Evolutionary conservation across 1,140 invertebrate genomes (phyloP).

Genomic region (Nasonia giraulti): DNA sequence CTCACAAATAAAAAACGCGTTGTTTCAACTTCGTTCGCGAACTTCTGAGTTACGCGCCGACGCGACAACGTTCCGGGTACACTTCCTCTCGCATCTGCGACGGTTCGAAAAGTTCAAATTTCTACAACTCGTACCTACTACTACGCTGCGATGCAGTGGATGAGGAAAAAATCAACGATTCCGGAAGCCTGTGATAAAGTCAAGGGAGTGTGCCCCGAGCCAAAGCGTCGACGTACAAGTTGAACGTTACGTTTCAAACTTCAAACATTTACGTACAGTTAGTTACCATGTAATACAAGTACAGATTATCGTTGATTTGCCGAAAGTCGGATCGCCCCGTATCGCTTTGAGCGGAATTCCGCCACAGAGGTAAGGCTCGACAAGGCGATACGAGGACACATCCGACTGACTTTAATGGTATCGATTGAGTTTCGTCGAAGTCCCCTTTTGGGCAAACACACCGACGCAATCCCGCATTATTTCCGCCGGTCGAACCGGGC

Average conservation of each 20-base stretch:
- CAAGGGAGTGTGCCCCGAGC: neutral
- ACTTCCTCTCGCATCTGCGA: neutral
- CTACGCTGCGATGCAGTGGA: neutral
- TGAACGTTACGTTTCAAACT: conserved; percentile 68
- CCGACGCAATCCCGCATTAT: conserved; percentile 68
- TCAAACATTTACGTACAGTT: conserved; percentile 71
- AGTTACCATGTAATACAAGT: conserved; percentile 71
- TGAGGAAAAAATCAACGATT: neutral
- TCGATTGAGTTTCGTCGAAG: conserved; percentile 73
- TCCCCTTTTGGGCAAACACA: conserved; percentile 74
- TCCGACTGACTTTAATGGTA: conserved; percentile 64
- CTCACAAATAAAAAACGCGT: conserved; percentile 69
- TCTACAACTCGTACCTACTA: too few relatives aligned
- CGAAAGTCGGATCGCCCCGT: conserved; percentile 51
- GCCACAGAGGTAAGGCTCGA: neutral
- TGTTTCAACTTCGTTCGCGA: conserved; percentile 72
- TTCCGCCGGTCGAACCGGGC: conserved; percentile 58
- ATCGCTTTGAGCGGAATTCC: conserved; percentile 7
- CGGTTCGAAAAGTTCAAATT: too few relatives aligned
- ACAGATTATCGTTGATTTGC: conserved; percentile 71
- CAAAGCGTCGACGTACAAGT: conserved; percentile 21
- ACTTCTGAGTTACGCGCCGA: conserved; percentile 49
- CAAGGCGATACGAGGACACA: conserved; percentile 55
- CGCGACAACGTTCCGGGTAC: neutral
- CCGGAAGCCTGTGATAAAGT: neutral